Evolutionary conservation across 2,113 vertebrate species (phyloP).

Genomic region (Sterrhoptilus dennistouni): DNA sequence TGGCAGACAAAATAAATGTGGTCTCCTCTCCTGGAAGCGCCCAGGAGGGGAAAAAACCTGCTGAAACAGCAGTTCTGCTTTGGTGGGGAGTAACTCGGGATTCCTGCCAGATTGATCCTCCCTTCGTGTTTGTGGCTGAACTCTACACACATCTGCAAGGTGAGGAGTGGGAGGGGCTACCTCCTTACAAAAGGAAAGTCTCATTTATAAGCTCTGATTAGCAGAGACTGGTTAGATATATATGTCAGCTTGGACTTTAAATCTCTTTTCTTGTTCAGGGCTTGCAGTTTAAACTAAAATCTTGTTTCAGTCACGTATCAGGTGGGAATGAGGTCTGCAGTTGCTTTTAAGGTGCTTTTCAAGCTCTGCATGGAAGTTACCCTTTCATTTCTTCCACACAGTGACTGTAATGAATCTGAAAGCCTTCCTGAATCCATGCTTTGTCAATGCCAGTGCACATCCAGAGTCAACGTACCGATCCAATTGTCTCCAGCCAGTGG

Average conservation of each 20-base stretch:
- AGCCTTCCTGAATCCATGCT: neutral
- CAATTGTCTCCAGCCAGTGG: neutral
- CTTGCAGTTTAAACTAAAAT: neutral
- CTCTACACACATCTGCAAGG: neutral
- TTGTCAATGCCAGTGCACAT: neutral
- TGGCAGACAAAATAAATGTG: accelerated
- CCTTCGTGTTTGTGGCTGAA: neutral
- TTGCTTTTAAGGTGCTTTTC: neutral
- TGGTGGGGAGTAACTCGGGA: neutral
- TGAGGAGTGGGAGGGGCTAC: neutral
- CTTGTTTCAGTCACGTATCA: neutral
- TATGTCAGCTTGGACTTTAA: neutral
- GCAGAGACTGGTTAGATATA: neutral
- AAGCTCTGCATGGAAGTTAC: neutral
- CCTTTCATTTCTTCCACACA: neutral
- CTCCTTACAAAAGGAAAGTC: neutral
- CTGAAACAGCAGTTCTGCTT: neutral
- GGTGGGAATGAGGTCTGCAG: neutral
- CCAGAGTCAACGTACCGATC: neutral
- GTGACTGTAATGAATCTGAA: neutral
- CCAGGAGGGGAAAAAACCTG: neutral
- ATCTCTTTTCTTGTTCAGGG: neutral
- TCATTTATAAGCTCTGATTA: neutral
- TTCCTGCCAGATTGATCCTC: neutral
- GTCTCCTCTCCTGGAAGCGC: neutral